These are phyloP conservation scores for Picathartes gymnocephalus DNA, from an alignment of 2,113 vertebrate genomes.

Conservation along the genomic window DNA sequence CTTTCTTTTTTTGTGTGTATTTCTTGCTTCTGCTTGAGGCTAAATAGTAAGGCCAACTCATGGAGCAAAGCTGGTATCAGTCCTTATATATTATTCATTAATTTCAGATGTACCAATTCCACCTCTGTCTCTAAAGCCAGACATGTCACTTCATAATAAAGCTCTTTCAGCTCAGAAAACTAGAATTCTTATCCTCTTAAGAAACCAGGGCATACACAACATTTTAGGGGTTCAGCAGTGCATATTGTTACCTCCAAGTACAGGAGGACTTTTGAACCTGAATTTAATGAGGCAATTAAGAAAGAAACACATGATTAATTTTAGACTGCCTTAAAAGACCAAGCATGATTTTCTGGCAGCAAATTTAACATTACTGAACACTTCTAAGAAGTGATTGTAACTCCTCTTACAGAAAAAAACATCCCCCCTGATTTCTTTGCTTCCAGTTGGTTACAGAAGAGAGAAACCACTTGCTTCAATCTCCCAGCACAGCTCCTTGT, in stretches of 20 bases:
- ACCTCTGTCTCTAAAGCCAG: neutral
- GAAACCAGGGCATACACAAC: neutral
- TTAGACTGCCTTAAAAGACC: neutral
- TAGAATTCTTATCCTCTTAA: neutral
- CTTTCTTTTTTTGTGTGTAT: neutral
- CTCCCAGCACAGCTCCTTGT: neutral
- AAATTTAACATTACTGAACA: neutral
- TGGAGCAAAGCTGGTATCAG: neutral
- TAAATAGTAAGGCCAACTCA: slow-evolving; percentile 20
- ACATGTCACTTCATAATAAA: neutral
- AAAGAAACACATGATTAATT: neutral
- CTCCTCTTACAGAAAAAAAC: neutral
- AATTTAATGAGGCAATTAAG: neutral
- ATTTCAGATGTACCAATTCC: slow-evolving; percentile 9
- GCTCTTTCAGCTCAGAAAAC: neutral
- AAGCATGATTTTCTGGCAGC: neutral
- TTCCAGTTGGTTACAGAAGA: neutral
- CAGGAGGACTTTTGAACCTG: neutral
- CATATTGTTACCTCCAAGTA: neutral
- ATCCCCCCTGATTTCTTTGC: neutral
- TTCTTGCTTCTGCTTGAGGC: slow-evolving; percentile 38
- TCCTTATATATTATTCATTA: slow-evolving; percentile 24
- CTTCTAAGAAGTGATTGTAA: neutral
- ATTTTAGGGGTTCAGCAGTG: neutral
- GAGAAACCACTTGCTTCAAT: neutral